Evolutionary conservation across 2,113 vertebrate genomes (phyloP), one percentile per base, ranked within the genome.

Genomic region (Bucco capensis): DNA sequence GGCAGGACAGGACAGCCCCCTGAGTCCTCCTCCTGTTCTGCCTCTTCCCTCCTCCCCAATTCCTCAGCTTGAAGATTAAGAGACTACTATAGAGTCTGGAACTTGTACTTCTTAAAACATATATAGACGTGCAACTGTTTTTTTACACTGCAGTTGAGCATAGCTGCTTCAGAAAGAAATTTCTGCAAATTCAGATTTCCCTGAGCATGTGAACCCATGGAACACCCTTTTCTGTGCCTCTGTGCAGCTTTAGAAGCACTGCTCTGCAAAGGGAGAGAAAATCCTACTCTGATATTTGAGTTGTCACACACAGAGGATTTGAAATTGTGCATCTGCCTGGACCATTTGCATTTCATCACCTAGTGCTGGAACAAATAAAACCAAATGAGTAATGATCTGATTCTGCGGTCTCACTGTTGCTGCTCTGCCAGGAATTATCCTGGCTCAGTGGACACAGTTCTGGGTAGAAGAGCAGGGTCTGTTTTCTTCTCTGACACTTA

Each of bases 261-360:
- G 54, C 53, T 58, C 53, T 75, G 70, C 80, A 57, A 60, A 90
- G 46, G 54, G 19, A 84, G 71, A 62, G 81, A 62, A 79, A 70
- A 70, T 28, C 35, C 7, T 40, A 22, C 90, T 66, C 70, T 1
- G 2, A 65, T 73, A 58, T 42, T 79, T 54, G 81, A 92, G 84
- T 25, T 9, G 12, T 70, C 42, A 10, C 78, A 70, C 83, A 92
- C 58, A 62, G 77, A 88, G 70, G 81, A 73, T 61, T 85, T 91
- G 89, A 83, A 92, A 85, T 42, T 31, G 82, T 0, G 16, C 88
- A 86, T 95, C 94, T 94, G 92, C 79, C 95, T 70, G 70, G 35
- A 93, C 92, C 87, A 70, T 95, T 96, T 92, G 86, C 92, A 93
- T 95, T 95, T 96, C 90, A 80, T 85, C 92, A 93, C 93, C 91